Conservation (phyloP, 2,797 vertebrate genomes). For the Phrynocephalus guinanensis region DNA sequence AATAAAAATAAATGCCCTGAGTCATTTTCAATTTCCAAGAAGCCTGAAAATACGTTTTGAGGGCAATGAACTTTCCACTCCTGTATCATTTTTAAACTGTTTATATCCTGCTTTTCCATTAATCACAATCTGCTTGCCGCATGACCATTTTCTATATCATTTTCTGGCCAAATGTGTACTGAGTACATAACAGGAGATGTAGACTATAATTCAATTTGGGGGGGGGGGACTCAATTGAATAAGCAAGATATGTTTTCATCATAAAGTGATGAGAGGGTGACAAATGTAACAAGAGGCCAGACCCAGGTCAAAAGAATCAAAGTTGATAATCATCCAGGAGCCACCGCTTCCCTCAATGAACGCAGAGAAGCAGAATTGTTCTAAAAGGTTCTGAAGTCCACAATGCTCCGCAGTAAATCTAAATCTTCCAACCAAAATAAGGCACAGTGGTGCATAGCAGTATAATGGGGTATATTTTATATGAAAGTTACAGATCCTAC, state of each 20-base stretch:
- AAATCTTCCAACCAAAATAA: not conserved
- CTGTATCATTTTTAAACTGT: constrained; percentile 3
- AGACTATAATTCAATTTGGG: not conserved
- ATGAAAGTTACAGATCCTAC: not conserved
- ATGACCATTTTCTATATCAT: not conserved
- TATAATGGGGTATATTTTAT: not conserved
- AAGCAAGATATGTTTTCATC: not conserved
- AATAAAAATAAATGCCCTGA: not conserved
- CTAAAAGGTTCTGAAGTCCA: not conserved
- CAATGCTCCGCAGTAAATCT: not conserved
- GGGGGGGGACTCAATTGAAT: not conserved
- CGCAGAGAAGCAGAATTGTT: not conserved
- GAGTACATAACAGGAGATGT: not conserved
- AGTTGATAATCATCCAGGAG: not conserved
- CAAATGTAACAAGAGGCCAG: not conserved
- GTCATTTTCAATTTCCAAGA: not conserved
- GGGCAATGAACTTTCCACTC: not conserved
- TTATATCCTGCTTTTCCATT: not conserved
- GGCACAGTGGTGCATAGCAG: too few relatives aligned
- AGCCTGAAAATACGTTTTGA: not conserved
- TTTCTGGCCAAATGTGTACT: not conserved
- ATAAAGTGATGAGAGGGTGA: not conserved
- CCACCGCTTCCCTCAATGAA: not conserved
- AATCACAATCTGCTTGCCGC: not conserved
- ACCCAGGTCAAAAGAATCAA: not conserved